Conservation (phyloP, 2,888 invertebrate species). For the Folsomia manolachei region DNA sequence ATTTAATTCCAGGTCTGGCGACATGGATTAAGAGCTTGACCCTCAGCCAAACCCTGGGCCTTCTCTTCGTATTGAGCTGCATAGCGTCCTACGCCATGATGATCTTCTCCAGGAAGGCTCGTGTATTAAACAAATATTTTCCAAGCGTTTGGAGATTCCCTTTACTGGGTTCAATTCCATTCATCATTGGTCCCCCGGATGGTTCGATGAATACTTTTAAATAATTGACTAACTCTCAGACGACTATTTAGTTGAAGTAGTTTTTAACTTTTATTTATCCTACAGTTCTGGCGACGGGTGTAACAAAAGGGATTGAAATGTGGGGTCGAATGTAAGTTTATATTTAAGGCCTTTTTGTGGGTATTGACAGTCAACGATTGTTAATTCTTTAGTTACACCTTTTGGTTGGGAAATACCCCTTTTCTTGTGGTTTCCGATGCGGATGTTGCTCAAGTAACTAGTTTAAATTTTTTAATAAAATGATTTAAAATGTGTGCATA, state of each 20-base stretch:
- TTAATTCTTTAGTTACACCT: background rate
- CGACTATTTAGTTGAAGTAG: no score
- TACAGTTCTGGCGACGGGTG: background rate
- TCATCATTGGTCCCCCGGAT: background rate
- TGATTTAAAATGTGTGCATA: background rate
- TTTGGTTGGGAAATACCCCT: conserved; percentile 17
- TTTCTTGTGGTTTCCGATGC: conserved; percentile 13
- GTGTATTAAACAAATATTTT: background rate
- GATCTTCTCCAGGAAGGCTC: background rate
- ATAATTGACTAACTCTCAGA: background rate
- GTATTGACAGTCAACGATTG: no score
- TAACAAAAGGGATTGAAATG: background rate
- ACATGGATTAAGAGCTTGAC: no score
- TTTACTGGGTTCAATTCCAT: background rate
- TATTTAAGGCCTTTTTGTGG: no score
- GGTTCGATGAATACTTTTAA: background rate
- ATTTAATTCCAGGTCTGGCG: no score
- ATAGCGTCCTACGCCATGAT: background rate
- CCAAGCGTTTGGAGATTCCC: background rate
- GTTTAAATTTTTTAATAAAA: background rate
- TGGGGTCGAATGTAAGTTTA: background rate
- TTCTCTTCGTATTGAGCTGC: background rate
- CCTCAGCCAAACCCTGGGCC: no score
- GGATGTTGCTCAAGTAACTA: conserved; percentile 15
- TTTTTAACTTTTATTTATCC: background rate